These are phyloP conservation scores for Neodiprion lecontei DNA, from an alignment of 1,140 invertebrate species.

Conservation along the genomic window DNA sequence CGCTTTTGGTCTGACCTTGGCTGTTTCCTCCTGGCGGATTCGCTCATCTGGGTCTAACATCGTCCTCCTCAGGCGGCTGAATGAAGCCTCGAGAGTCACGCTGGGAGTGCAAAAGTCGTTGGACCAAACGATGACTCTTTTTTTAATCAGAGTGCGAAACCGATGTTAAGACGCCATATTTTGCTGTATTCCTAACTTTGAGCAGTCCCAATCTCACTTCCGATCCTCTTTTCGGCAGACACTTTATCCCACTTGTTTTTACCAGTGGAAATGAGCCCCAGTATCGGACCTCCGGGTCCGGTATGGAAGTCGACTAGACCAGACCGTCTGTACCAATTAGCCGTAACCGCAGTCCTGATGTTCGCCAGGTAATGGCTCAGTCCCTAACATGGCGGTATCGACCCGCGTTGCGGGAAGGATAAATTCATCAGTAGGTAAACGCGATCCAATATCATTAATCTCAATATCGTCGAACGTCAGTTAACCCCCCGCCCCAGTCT, in stretches of 20 bases:
- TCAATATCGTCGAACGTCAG: slow-evolving; percentile 2
- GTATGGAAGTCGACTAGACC: background rate
- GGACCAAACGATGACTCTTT: too few species aligned
- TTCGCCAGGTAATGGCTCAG: background rate
- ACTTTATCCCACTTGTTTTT: too few species aligned
- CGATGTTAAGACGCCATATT: too few species aligned
- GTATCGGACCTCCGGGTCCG: too few species aligned
- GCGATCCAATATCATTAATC: slow-evolving; percentile 7
- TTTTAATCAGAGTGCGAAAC: too few species aligned
- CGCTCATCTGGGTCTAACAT: background rate
- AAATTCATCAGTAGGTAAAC: background rate
- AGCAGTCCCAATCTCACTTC: too few species aligned
- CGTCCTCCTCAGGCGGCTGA: background rate
- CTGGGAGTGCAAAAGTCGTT: too few species aligned
- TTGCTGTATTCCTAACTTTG: too few species aligned
- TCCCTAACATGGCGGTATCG: background rate
- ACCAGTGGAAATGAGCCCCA: too few species aligned
- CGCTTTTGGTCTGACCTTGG: background rate
- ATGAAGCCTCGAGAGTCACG: too few species aligned
- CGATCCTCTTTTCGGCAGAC: too few species aligned
- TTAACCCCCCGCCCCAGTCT: background rate
- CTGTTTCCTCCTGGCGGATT: background rate
- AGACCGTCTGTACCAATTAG: slow-evolving; percentile 15
- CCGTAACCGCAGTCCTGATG: background rate
- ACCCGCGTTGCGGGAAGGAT: background rate